Conservation (phyloP, 2,113 vertebrate species). For the Pelusios castaneus region DNA sequence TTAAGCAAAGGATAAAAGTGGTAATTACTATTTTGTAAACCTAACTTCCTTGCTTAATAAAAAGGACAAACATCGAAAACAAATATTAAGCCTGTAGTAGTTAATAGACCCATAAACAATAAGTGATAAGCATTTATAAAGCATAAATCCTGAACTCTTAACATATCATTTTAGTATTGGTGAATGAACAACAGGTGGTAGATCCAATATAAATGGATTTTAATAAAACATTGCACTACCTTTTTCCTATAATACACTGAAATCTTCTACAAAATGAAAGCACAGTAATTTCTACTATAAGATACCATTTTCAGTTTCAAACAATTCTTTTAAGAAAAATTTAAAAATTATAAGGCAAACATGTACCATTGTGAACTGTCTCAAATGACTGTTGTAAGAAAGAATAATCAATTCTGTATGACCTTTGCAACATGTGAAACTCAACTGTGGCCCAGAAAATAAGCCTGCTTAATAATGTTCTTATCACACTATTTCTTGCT, state of each 20-base stretch:
- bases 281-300: neutral
- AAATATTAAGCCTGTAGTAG: neutral
- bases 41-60: neutral
- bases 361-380: neutral
- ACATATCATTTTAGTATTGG: neutral
- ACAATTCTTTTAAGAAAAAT: neutral
- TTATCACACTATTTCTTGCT: neutral
- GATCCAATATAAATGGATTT: neutral
- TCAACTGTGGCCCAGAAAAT: neutral
- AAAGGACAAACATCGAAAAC: neutral
- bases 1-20: neutral
- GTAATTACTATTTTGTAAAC: fast-evolving
- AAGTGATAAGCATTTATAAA: neutral
- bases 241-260: too few relatives aligned
- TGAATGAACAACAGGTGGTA: neutral
- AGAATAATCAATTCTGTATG: neutral
- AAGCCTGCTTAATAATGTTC: neutral
- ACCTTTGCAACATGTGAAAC: neutral
- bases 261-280: neutral
- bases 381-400: neutral
- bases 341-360: neutral
- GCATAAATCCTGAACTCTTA: neutral
- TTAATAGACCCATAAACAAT: neutral
- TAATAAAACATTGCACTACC: neutral
- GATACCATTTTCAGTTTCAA: neutral